These are phyloP conservation scores for Phymatocera aterrima DNA, from an alignment of 2,888 invertebrate genomes.

Conservation along the genomic window DNA sequence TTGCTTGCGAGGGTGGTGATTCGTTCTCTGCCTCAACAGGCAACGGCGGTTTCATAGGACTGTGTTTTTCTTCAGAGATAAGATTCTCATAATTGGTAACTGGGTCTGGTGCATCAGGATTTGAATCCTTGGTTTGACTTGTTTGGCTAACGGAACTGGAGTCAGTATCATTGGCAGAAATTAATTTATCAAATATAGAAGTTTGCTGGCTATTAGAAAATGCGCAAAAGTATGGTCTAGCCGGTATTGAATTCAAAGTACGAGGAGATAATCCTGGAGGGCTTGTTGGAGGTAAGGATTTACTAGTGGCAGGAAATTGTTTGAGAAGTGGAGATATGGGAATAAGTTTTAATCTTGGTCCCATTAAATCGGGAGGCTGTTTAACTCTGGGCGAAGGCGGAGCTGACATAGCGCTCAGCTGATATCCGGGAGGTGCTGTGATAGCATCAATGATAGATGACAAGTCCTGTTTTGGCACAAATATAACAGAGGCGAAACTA, in stretches of 20 bases:
- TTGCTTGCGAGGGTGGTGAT: background rate
- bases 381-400: constrained; percentile 87
- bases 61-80: background rate
- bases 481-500: constrained; percentile 95
- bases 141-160: background rate
- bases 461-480: constrained; percentile 89
- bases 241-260: constrained; percentile 57
- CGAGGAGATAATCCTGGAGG: constrained; percentile 68
- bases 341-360: constrained; percentile 82
- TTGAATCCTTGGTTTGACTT: background rate
- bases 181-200: constrained; percentile 42
- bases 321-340: constrained; percentile 76
- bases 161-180: constrained; percentile 5
- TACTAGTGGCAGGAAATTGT: constrained; percentile 79
- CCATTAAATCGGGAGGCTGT: constrained; percentile 82
- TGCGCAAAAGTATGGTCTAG: constrained; percentile 58
- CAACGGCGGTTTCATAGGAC: background rate
- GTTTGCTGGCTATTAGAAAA: constrained; percentile 31
- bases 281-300: constrained; percentile 75
- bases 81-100: background rate
- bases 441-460: constrained; percentile 63
- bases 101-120: background rate
- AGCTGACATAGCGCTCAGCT: constrained; percentile 82
- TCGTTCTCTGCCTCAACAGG: background rate
- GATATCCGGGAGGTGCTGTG: constrained; percentile 74